Base-by-base conservation (phyloP, 2,797 vertebrate genomes). In the Lateolabrax maculatus region DNA sequence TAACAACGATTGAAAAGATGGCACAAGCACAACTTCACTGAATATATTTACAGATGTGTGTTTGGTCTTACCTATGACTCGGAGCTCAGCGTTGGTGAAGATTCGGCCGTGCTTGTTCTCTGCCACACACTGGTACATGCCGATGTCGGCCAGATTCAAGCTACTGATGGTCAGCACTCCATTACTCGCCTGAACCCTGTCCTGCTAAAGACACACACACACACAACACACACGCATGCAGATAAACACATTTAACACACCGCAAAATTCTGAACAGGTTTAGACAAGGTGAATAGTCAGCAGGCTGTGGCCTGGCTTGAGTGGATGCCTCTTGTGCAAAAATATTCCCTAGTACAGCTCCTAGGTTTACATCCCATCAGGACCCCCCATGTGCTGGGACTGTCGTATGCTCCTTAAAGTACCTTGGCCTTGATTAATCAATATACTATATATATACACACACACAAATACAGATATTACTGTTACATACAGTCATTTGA, bases 101-200 rank as follows among this genome's bases (percentile, higher is more conserved):
- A 98, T 94, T 68, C 93, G 84, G 0, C 98, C 98, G 0, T 99
- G 96, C 44, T 96, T 96, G 92, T 99, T 99, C 90, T 98, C 97
- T 0, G 98, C 97, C 61, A 98, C 94, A 8, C 98, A 99, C 89
- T 99, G 98, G 86, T 99, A 99, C 97, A 99, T 98, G 65, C 97
- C 98, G 0, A 97, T 96, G 8, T 99, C 98, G 0, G 95, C 93
- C 73, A 97, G 94, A 66, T 94, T 97, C 87, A 98, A 87, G 15
- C 92, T 94, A 6, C 86, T 93, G 78, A 99, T 97, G 12, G 95
- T 97, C 86, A 99, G 94, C 0, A 93, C 94, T 66, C 98, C 97
- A 31, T 97, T 97, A 84, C 96, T 96, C 6, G 95, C 96, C 90
- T 96, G 96, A 77, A 99, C 90, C 85, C 97, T 96, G 86, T 96